Percentiles rank a stretch among this genome's conserved stretches.
Conservation (phyloP, 2,888 invertebrate genomes). For the Drosophila paramelanica region DNA sequence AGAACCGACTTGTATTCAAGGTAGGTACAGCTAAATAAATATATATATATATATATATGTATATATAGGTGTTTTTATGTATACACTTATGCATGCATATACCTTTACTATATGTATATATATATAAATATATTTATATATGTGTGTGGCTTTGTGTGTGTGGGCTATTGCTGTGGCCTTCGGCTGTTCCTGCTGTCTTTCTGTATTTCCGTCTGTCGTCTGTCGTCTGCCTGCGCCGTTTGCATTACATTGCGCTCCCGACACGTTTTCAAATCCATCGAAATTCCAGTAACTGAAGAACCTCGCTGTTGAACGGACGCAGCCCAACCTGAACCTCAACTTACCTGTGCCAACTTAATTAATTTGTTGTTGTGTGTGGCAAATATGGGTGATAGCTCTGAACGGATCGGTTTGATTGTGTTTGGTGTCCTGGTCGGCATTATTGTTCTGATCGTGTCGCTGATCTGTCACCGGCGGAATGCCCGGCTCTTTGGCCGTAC, state of each 20-base stretch:
- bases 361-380: no score
- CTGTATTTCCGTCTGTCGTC: background rate
- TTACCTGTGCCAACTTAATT: background rate
- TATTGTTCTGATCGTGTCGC: constrained; percentile 28
- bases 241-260: constrained; percentile 35
- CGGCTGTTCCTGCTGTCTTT: constrained; percentile 12
- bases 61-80: background rate
- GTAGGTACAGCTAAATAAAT: background rate
- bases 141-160: constrained; percentile 20
- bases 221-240: constrained; percentile 18
- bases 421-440: constrained; percentile 33
- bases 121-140: background rate
- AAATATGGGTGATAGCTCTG: background rate
- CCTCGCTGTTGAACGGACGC: constrained; percentile 59
- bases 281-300: constrained; percentile 67
- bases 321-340: background rate
- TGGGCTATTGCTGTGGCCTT: constrained; percentile 24
- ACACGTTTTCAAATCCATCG: constrained; percentile 66
- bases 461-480: constrained; percentile 65
- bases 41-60: background rate
- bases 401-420: constrained; percentile 14
- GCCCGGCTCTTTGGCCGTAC: constrained; percentile 51
- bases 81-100: background rate
- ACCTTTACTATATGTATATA: background rate
- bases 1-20: constrained; percentile 18